Percentiles rank a stretch among this genome's conserved stretches.
phyloP scores from a whole-genome alignment of 1,140 invertebrate genomes.

The Zaprionus lachaisei region DNA sequence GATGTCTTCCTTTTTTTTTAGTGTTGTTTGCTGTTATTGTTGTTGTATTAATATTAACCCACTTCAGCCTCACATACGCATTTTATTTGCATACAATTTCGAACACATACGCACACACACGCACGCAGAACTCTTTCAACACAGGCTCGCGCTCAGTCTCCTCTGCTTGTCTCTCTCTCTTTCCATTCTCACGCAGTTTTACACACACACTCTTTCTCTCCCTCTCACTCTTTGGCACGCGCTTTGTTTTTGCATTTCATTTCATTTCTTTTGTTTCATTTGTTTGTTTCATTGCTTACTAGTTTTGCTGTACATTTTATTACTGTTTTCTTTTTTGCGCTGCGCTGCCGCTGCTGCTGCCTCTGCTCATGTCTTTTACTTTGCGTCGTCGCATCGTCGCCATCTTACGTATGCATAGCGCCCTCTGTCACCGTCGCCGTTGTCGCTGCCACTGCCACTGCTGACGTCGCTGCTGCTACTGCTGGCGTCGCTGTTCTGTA shows the following conservation, averaged over 20 bases:
- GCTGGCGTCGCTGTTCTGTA: conserved; percentile 67
- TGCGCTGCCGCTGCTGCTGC: background rate
- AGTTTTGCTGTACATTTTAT: conserved; percentile 27
- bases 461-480: conserved; percentile 22
- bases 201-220: background rate
- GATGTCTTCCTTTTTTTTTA: conserved; percentile 67
- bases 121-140: conserved; percentile 21
- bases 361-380: conserved; percentile 13
- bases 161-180: conserved; percentile 6
- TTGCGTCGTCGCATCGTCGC: conserved; percentile 8
- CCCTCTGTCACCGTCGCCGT: conserved; percentile 30
- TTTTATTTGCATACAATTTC: conserved; percentile 80
- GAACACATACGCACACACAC: conserved; percentile 15
- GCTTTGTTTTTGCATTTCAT: conserved; percentile 58
- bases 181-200: conserved; percentile 11
- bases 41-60: conserved; percentile 79
- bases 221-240: conserved; percentile 35
- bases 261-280: conserved; percentile 57
- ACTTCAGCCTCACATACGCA: conserved; percentile 77
- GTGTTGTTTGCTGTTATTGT: conserved; percentile 36
- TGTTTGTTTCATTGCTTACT: conserved; percentile 55
- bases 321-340: conserved; percentile 11
- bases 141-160: conserved; percentile 21
- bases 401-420: conserved; percentile 47
- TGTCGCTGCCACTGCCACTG: conserved; percentile 39